These are phyloP conservation scores for Dreissena rostriformis DNA, from an alignment of 1,140 invertebrate genomes.

Conservation along the genomic window DNA sequence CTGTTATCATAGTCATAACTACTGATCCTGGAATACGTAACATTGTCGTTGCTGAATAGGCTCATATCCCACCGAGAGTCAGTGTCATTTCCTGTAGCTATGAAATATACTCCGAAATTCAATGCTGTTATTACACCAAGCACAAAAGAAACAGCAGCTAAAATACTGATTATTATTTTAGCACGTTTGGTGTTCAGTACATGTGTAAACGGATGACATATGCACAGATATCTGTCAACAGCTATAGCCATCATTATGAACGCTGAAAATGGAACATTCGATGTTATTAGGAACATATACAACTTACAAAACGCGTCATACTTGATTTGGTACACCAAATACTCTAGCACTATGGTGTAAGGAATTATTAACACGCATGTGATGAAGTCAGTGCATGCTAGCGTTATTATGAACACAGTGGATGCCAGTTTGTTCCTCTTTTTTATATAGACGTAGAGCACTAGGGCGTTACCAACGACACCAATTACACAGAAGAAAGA, in stretches of 20 bases:
- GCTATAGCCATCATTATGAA: constrained; percentile 81
- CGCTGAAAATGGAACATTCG: constrained; percentile 78
- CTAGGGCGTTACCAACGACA: constrained; percentile 73
- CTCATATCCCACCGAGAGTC: background rate
- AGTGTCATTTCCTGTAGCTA: background rate
- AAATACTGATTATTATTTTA: constrained; percentile 68
- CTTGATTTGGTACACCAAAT: constrained; percentile 65
- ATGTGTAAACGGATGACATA: constrained; percentile 78
- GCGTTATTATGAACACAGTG: constrained; percentile 78
- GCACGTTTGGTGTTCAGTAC: constrained; percentile 73
- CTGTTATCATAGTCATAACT: background rate
- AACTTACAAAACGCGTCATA: constrained; percentile 77
- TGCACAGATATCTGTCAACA: constrained; percentile 79
- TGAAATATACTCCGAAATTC: constrained; percentile 73
- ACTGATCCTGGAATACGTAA: background rate
- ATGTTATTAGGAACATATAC: constrained; percentile 79
- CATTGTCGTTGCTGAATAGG: background rate
- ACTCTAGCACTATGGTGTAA: constrained; percentile 75
- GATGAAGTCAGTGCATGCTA: constrained; percentile 76
- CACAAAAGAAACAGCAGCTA: constrained; percentile 69
- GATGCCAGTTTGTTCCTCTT: constrained; percentile 78
- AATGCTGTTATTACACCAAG: constrained; percentile 75
- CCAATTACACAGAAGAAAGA: constrained; percentile 73
- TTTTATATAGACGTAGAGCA: constrained; percentile 77
- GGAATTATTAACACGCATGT: constrained; percentile 77